phyloP scores from a whole-genome alignment of 1,140 invertebrate genomes.

The Cepaea nemoralis region DNA sequence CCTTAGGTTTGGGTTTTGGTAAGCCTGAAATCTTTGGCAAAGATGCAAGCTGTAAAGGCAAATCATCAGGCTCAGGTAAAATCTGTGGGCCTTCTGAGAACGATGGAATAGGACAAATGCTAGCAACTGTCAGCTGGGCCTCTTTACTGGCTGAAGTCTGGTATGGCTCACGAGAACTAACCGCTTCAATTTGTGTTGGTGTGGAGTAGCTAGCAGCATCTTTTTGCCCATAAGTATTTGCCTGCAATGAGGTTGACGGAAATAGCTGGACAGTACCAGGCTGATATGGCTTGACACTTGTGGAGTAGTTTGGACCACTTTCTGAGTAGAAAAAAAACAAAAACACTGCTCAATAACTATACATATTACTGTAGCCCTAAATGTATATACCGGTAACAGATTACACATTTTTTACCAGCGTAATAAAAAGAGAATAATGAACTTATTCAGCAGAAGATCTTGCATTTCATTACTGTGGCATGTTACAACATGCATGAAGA shows the following conservation, averaged over 20 bases:
- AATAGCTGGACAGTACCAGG: not conserved
- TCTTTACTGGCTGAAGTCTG: not conserved
- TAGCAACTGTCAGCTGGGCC: not conserved
- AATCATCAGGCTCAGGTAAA: slow-evolving; percentile 7
- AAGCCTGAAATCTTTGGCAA: slow-evolving; percentile 33
- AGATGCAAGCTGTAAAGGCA: not conserved
- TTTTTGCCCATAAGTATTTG: not conserved
- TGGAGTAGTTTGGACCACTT: slow-evolving; percentile 33
- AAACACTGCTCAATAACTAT: too few relatives aligned
- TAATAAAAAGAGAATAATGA: too few relatives aligned
- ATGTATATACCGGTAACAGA: too few relatives aligned
- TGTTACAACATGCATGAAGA: too few relatives aligned
- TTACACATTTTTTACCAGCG: too few relatives aligned
- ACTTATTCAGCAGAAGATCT: too few relatives aligned
- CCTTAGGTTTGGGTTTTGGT: not conserved
- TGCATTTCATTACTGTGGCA: too few relatives aligned
- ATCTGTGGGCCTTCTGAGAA: slow-evolving; percentile 1
- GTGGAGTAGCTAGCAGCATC: not conserved
- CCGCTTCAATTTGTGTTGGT: not conserved
- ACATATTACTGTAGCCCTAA: too few relatives aligned
- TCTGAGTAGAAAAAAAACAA: slow-evolving; percentile 36
- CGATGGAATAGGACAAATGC: not conserved
- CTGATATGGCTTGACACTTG: not conserved
- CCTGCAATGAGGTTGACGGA: not conserved
- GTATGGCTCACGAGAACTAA: not conserved